Base-by-base conservation (phyloP, 2,113 vertebrate genomes). In the Phainopepla nitens region DNA sequence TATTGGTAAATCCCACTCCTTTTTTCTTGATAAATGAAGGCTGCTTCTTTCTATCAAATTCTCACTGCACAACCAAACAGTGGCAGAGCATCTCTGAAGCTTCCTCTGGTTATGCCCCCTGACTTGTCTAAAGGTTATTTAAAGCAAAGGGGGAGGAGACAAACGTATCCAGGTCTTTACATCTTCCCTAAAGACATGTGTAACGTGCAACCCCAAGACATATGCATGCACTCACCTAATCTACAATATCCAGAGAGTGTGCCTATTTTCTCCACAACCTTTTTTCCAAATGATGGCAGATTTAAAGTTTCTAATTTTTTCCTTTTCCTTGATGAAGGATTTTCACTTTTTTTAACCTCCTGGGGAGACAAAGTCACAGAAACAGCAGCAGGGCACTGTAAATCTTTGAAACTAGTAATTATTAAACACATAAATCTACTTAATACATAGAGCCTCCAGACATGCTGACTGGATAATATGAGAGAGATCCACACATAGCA, bases 381-480 rank as follows among this genome's bases (percentile, higher is more conserved):
- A 94, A 65, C 54, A 88, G 90, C 82, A 95, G 82, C 75, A 90
- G 42, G 64, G 42, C 71, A 73, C 64, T 81, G 58, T 93, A 96
- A 96, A 94, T 96, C 90, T 92, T 95, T 82, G 68, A 96, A 96
- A 97, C 75, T 83, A 93, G 61, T 96, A 93, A 96, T 94, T 96
- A 97, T 97, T 96, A 97, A 97, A 75, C 54, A 92, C 82, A 96
- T 97, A 96, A 94, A 96, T 97, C 94, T 90, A 54, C 90, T 91
- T 93, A 94, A 93, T 75, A 47, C 68, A 70, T 65, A 77, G 22
- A 93, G 56, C 54, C 17, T 82, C 58, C 62, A 86, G 93, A 96
- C 68, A 93, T 1, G 1, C 79, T 93, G 91, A 90, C 45, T 94
- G 42, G 91, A 45, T 77, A 95, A 93, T 53, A 56, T 16, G 13